Conservation (phyloP, 2,113 vertebrate species). For the Garra rufa region DNA sequence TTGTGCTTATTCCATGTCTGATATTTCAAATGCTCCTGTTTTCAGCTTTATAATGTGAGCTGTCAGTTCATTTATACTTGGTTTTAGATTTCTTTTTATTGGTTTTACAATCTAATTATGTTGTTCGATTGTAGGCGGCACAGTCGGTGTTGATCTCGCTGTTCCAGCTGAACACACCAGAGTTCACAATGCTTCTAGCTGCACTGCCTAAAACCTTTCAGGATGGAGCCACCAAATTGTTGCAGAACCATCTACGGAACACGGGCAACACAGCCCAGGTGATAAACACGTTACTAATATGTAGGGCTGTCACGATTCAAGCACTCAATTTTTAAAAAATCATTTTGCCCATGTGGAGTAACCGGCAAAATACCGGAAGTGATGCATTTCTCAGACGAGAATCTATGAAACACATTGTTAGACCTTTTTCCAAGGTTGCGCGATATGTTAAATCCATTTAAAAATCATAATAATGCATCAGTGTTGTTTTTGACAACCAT, state of each 20-base stretch:
- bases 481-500: too few species aligned
- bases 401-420: too few species aligned
- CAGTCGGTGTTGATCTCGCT: slow-evolving; percentile 94
- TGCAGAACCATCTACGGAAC: slow-evolving; percentile 95
- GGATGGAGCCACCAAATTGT: slow-evolving; percentile 95
- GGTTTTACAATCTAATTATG: slow-evolving; percentile 27
- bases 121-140: slow-evolving; percentile 82
- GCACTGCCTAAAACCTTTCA: slow-evolving; percentile 98
- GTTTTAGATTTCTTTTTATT: background rate
- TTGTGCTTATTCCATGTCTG: background rate
- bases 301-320: too few species aligned
- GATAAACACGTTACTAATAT: slow-evolving; percentile 28
- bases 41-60: background rate
- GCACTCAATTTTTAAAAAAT: too few species aligned
- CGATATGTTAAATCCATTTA: too few species aligned
- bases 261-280: slow-evolving; percentile 91
- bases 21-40: background rate
- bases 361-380: too few species aligned
- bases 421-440: too few species aligned
- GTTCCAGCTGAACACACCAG: slow-evolving; percentile 97
- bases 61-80: background rate
- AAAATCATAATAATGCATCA: too few species aligned
- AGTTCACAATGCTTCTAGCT: slow-evolving; percentile 96
- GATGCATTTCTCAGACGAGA: too few species aligned
- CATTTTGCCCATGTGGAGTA: too few species aligned